Conservation (phyloP, 2,113 vertebrate genomes). For the Arothron firmamentum region DNA sequence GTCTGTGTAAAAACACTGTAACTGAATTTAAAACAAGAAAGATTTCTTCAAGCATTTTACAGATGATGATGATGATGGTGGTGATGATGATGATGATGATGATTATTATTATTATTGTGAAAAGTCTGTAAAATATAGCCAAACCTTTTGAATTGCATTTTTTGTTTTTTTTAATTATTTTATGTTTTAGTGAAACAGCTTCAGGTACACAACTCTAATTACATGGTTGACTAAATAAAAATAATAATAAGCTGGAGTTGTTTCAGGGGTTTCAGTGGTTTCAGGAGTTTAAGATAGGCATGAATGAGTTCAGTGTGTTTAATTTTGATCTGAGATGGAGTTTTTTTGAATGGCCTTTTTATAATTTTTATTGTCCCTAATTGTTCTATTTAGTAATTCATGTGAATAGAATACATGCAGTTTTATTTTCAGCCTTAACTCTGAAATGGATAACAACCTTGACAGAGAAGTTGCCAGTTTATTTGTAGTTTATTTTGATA, state of each 20-base stretch:
- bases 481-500: no score
- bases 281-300: conserved; percentile 11
- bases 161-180: not conserved
- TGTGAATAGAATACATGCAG: not conserved
- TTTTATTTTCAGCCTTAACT: not conserved
- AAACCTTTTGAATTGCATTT: no score
- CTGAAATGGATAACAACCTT: no score
- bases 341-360: no score
- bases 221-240: conserved; percentile 48
- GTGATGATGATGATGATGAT: no score
- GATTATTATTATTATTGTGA: no score
- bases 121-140: no score
- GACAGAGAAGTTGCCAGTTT: no score
- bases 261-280: conserved; percentile 15
- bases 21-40: no score
- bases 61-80: no score
- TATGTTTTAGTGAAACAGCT: not conserved
- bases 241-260: conserved; percentile 21
- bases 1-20: not conserved
- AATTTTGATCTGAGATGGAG: conserved; percentile 5
- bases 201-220: conserved; percentile 35
- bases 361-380: not conserved
- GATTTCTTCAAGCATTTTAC: no score
- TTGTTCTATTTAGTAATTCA: not conserved
- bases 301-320: conserved; percentile 20